These are phyloP conservation scores for Calliopsis andreniformis DNA, from an alignment of 1,140 invertebrate genomes.

Conservation along the genomic window DNA sequence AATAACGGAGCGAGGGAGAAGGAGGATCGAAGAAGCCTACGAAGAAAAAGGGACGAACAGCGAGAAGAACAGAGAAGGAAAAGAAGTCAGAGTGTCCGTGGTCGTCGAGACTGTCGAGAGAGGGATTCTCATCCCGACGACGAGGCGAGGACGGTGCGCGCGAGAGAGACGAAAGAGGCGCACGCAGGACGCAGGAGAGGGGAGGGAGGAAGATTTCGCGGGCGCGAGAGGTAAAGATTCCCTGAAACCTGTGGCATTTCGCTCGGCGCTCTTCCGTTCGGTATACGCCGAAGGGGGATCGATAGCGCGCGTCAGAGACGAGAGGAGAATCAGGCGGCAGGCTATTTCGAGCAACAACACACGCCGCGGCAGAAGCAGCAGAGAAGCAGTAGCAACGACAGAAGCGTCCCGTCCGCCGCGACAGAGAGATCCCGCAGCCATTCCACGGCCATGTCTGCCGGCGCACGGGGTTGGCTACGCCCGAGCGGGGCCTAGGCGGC, in stretches of 20 bases:
- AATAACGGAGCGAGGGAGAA: constrained; percentile 30
- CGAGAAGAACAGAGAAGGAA: neutral
- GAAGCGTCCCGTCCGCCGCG: constrained; percentile 51
- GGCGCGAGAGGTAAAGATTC: constrained; percentile 63
- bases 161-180: neutral
- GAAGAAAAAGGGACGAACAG: constrained; percentile 14
- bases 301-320: constrained; percentile 61
- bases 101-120: neutral
- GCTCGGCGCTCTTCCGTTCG: constrained; percentile 54
- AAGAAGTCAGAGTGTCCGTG: neutral
- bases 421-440: constrained; percentile 70
- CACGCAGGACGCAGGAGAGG: neutral
- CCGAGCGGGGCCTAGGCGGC: constrained; percentile 47
- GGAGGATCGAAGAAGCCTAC: constrained; percentile 9
- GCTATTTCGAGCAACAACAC: constrained; percentile 49
- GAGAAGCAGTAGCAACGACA: constrained; percentile 61
- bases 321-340: constrained; percentile 61
- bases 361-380: constrained; percentile 46
- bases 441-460: constrained; percentile 73
- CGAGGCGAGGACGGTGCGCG: neutral
- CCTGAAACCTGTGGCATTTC: constrained; percentile 72
- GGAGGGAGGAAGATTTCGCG: constrained; percentile 45
- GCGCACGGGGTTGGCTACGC: constrained; percentile 61
- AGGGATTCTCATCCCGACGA: neutral
- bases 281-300: constrained; percentile 60